These are phyloP conservation scores for Galaxea fascicularis DNA, from an alignment of 92 coral and sea anemone genomes.

Conservation along the genomic window DNA sequence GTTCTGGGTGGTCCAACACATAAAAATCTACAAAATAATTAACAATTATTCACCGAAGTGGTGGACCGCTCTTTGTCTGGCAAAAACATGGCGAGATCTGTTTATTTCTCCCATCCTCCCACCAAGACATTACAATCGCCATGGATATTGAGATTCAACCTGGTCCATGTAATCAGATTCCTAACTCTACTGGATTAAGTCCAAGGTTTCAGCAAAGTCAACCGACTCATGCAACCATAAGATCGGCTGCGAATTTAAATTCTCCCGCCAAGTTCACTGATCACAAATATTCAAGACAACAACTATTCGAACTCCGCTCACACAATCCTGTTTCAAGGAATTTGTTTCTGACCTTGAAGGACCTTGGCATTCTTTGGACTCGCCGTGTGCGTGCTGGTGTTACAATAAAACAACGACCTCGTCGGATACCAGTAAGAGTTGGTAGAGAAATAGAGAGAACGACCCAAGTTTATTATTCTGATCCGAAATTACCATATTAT, in stretches of 20 bases:
- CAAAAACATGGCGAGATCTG: conserved; percentile 43
- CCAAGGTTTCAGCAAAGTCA: background rate
- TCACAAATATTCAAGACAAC: conserved; percentile 32
- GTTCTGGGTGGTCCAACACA: too few species aligned
- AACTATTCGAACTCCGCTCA: background rate
- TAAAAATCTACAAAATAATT: too few species aligned
- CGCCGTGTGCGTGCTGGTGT: conserved; percentile 49
- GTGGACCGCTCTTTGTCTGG: conserved; percentile 36
- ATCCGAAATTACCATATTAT: conserved; percentile 49
- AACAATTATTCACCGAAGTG: too few species aligned
- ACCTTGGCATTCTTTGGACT: conserved; percentile 39
- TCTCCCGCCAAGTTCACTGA: conserved; percentile 36
- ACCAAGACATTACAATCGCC: conserved; percentile 31
- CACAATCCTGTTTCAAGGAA: conserved; percentile 34
- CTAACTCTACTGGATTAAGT: conserved; percentile 14
- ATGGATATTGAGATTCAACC: conserved; percentile 28
- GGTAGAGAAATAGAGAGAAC: too few species aligned
- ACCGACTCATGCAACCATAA: conserved; percentile 36
- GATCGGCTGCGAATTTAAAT: conserved; percentile 42
- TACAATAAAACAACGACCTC: conserved; percentile 35
- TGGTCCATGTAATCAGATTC: conserved; percentile 31
- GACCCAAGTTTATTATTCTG: conserved; percentile 45
- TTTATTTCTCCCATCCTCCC: conserved; percentile 42
- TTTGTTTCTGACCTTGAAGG: conserved; percentile 51
- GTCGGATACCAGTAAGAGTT: conserved; percentile 39